Evolutionary conservation across 1,140 invertebrate genomes (phyloP).

Genomic region (Megalonaias nervosa): DNA sequence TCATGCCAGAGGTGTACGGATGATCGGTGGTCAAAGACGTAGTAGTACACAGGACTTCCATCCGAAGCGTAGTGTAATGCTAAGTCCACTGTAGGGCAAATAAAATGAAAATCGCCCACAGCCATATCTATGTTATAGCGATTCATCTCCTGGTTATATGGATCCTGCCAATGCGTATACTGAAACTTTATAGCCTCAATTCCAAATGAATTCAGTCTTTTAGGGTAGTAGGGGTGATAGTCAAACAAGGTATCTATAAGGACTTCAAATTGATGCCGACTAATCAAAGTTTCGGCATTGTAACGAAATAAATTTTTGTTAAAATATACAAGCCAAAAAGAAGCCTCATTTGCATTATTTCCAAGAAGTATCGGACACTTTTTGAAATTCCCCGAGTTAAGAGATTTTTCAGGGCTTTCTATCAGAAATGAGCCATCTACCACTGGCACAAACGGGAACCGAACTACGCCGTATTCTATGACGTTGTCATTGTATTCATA

Average conservation of each 20-base stretch:
- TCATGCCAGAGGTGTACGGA: slow-evolving; percentile 88
- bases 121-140: slow-evolving; percentile 91
- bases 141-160: slow-evolving; percentile 87
- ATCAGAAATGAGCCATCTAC: slow-evolving; percentile 93
- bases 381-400: slow-evolving; percentile 90
- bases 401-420: slow-evolving; percentile 84
- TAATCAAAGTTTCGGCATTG: slow-evolving; percentile 44
- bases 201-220: slow-evolving; percentile 81
- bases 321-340: slow-evolving; percentile 95
- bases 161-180: slow-evolving; percentile 93
- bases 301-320: slow-evolving; percentile 10
- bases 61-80: slow-evolving; percentile 89
- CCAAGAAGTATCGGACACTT: slow-evolving; percentile 94
- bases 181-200: slow-evolving; percentile 91
- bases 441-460: slow-evolving; percentile 94
- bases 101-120: slow-evolving; percentile 98
- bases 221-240: slow-evolving; percentile 69
- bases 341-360: slow-evolving; percentile 91
- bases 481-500: slow-evolving; percentile 81
- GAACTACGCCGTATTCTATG: slow-evolving; percentile 73
- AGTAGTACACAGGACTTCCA: slow-evolving; percentile 87
- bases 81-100: slow-evolving; percentile 95
- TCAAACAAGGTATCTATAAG: slow-evolving; percentile 61
- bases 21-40: slow-evolving; percentile 93
- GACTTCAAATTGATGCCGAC: slow-evolving; percentile 45